A percentile compares a stretch with the other conserved stretches of the same genome.
Conservation (phyloP, 2,797 vertebrate genomes). For the Brachyrhaphis roseni region DNA sequence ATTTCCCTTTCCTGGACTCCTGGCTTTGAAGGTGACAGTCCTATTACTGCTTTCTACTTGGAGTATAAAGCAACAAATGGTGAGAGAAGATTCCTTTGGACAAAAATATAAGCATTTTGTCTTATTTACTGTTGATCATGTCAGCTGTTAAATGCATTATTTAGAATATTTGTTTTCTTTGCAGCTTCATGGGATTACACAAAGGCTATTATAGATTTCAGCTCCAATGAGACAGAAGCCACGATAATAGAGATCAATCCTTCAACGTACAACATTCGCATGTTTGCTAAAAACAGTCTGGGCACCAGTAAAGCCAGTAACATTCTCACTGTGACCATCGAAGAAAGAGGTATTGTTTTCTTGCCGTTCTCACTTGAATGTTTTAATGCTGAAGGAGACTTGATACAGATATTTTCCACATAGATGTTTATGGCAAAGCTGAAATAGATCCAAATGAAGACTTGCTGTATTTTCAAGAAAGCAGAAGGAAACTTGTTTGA, state of each 20-base stretch:
- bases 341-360: constrained; percentile 56
- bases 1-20: constrained; percentile 68
- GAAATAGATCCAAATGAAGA: not conserved
- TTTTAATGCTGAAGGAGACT: not conserved
- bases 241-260: constrained; percentile 70
- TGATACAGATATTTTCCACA: not conserved
- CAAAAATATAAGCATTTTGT: not conserved
- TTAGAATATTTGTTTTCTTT: not conserved
- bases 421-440: not conserved
- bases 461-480: not conserved
- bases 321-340: constrained; percentile 66
- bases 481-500: not conserved
- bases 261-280: constrained; percentile 72
- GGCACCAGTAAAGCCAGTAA: constrained; percentile 70
- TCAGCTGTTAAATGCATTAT: not conserved
- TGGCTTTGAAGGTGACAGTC: constrained; percentile 58
- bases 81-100: constrained; percentile 17
- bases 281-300: constrained; percentile 67
- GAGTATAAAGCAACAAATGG: constrained; percentile 70
- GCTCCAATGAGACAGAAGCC: constrained; percentile 55
- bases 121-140: constrained; percentile 10
- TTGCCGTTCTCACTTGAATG: not conserved
- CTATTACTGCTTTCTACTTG: constrained; percentile 61
- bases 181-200: constrained; percentile 69
- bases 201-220: constrained; percentile 54